Evolutionary conservation across 2,797 vertebrate species (phyloP).

Genomic region (Poecilia velifera): DNA sequence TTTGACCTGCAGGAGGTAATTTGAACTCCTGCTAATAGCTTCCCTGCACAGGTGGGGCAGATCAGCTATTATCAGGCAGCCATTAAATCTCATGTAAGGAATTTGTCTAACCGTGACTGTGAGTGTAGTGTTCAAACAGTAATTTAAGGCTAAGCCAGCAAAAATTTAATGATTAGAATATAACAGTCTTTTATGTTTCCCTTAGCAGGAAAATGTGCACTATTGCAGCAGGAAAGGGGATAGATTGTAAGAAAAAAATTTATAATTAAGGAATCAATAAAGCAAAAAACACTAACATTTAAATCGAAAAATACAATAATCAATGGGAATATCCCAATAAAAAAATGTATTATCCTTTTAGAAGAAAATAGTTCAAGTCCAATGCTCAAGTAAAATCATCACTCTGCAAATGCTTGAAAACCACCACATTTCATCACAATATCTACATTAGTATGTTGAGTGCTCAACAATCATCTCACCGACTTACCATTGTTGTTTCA

Average conservation of each 20-base stretch:
- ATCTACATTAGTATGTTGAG: too few relatives aligned
- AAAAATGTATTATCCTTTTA: not conserved
- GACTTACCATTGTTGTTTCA: too few relatives aligned
- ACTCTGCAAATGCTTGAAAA: not conserved
- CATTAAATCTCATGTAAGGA: conserved; percentile 7
- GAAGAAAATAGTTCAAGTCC: not conserved
- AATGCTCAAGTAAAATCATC: not conserved
- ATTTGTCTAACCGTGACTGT: not conserved
- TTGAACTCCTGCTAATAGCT: conserved; percentile 55
- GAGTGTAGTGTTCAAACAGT: not conserved
- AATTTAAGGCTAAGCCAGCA: not conserved
- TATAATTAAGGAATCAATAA: not conserved
- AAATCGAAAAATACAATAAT: not conserved
- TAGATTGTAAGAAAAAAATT: not conserved
- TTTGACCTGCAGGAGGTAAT: conserved; percentile 50
- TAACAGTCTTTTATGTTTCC: not conserved
- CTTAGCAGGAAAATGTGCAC: not conserved
- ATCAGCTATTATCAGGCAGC: conserved; percentile 5
- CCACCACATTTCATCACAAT: too few relatives aligned
- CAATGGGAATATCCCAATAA: not conserved
- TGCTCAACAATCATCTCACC: too few relatives aligned
- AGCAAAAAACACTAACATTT: not conserved
- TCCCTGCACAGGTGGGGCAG: conserved; percentile 54
- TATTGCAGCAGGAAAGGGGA: not conserved
- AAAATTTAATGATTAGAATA: not conserved